These are phyloP conservation scores for Pelusios castaneus DNA, from an alignment of 2,113 vertebrate genomes.

Conservation along the genomic window DNA sequence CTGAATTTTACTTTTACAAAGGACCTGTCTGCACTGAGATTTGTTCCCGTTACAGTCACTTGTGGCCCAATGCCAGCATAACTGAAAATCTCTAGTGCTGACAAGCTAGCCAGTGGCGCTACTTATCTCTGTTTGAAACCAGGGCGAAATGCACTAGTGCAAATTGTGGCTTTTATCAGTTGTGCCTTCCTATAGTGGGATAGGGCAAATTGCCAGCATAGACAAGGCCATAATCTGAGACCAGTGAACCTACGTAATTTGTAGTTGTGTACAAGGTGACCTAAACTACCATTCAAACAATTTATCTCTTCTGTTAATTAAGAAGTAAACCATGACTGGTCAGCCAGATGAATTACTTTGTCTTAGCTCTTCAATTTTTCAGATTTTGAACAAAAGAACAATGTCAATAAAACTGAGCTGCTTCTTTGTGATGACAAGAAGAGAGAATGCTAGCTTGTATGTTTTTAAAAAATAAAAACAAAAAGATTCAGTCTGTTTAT, in stretches of 20 bases:
- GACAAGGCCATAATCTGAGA: background rate
- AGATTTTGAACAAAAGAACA: background rate
- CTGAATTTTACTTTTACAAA: background rate
- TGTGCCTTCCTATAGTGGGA: fast-evolving
- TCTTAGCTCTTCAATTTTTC: background rate
- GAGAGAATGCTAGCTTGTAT: background rate
- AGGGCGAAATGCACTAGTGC: background rate
- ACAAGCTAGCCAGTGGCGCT: background rate
- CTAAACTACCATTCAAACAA: background rate
- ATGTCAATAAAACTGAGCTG: background rate
- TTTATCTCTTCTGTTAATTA: background rate
- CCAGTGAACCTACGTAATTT: background rate
- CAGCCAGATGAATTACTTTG: background rate
- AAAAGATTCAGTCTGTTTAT: background rate
- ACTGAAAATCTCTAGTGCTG: background rate
- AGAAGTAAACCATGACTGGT: background rate
- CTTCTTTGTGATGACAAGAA: background rate
- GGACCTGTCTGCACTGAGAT: background rate
- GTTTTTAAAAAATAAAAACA: background rate
- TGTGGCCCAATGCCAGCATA: fast-evolving
- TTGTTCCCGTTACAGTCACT: background rate
- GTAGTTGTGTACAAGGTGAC: background rate
- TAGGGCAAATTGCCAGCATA: background rate
- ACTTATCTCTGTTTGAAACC: background rate
- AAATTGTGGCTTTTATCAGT: background rate